Percentiles rank a stretch among this genome's conserved stretches.
Evolutionary conservation across 2,888 invertebrate genomes (phyloP).

Genomic region (Selenia dentaria): DNA sequence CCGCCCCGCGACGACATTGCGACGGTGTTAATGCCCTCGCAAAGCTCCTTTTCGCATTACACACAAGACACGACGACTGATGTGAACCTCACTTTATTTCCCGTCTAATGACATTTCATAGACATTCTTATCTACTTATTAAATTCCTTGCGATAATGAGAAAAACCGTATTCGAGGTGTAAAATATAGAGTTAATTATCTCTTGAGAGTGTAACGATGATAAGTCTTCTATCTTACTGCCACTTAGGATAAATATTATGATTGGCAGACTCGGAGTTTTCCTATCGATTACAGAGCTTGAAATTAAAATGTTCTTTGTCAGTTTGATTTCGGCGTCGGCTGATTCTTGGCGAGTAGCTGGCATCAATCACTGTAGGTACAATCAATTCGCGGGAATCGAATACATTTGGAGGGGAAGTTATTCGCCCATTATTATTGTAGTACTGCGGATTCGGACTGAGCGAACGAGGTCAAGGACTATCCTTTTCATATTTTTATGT

Average conservation of each 20-base stretch:
- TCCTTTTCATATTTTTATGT: conserved; percentile 12
- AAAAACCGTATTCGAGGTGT: conserved; percentile 7
- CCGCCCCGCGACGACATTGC: conserved; percentile 45
- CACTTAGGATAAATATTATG: conserved; percentile 1
- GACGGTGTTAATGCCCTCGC: conserved; percentile 56
- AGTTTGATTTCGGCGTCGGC: conserved; percentile 17
- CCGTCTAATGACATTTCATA: conserved; percentile 8
- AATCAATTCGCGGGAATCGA: conserved; percentile 41
- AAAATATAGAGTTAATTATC: conserved; percentile 16
- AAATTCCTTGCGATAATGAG: conserved; percentile 22
- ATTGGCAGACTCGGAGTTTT: conserved; percentile 21
- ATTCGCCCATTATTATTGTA: conserved; percentile 18
- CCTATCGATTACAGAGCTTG: conserved; percentile 24
- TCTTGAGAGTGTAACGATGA: conserved; percentile 11
- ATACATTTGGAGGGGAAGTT: conserved; percentile 18
- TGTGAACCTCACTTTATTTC: conserved; percentile 16
- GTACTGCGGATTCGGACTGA: conserved; percentile 4
- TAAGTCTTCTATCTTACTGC: conserved; percentile 1
- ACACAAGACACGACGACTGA: conserved; percentile 10
- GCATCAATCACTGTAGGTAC: conserved; percentile 42
- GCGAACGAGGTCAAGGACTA: conserved; percentile 13
- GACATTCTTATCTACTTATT: conserved; percentile 24
- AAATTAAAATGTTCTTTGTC: conserved; percentile 24
- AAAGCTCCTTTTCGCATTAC: conserved; percentile 36
- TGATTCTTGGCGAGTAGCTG: conserved; percentile 35